These are phyloP conservation scores for Holothuria glaberrima DNA, from an alignment of 35 echinoderm and acorn worm species.

Conservation along the genomic window DNA sequence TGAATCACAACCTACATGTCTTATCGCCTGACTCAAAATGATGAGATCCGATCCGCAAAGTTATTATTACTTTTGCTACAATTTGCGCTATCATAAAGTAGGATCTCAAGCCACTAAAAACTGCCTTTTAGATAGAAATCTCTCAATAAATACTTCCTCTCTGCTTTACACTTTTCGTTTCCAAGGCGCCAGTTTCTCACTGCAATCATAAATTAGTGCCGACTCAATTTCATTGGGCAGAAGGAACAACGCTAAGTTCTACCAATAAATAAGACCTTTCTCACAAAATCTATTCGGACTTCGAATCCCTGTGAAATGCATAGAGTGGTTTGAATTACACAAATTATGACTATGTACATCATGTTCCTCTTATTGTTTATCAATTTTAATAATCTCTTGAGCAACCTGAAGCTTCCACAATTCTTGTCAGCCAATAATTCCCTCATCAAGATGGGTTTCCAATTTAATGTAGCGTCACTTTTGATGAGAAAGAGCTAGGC, in stretches of 20 bases:
- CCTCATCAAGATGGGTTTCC: constrained; percentile 50
- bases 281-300: constrained; percentile 33
- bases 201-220: constrained; percentile 28
- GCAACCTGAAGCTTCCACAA: neutral
- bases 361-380: constrained; percentile 43
- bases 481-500: constrained; percentile 10
- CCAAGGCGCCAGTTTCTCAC: constrained; percentile 31
- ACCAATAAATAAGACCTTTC: constrained; percentile 40
- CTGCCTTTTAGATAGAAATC: constrained; percentile 33
- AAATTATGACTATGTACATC: constrained; percentile 16
- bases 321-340: constrained; percentile 6
- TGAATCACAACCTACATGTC: no score
- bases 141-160: constrained; percentile 44
- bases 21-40: no score
- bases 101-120: constrained; percentile 2
- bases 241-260: constrained; percentile 6
- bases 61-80: constrained; percentile 20
- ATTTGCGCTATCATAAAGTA: constrained; percentile 29
- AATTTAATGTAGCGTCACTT: constrained; percentile 32
- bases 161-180: constrained; percentile 14
- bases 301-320: neutral
- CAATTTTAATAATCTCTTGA: constrained; percentile 12
- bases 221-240: constrained; percentile 25
- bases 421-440: constrained; percentile 35
- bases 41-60: no score